Conservation (phyloP, 2,113 vertebrate genomes). For the Ancistrus triradiatus region DNA sequence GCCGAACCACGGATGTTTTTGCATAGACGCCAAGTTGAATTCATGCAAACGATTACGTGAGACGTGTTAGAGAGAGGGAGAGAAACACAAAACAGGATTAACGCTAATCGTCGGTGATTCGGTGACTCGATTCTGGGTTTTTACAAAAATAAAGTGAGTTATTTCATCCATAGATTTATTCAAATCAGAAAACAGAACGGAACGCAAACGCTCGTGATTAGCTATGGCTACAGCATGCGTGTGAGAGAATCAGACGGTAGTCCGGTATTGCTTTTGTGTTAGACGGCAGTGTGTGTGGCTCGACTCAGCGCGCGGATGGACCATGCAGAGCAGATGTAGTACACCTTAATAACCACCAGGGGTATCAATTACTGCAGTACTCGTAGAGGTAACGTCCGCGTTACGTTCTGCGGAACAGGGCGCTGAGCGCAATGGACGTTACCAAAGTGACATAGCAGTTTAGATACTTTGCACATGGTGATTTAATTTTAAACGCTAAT, state of each 20-base stretch:
- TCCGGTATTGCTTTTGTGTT: slow-evolving; percentile 61
- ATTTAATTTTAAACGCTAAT: no score
- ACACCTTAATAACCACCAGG: slow-evolving; percentile 17
- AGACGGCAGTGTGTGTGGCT: slow-evolving; percentile 35
- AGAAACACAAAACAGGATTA: slow-evolving; percentile 25
- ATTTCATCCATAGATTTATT: slow-evolving; percentile 50
- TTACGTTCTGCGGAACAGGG: no score
- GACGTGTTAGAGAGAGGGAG: slow-evolving; percentile 12
- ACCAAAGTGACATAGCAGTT: no score
- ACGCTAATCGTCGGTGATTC: slow-evolving; percentile 33
- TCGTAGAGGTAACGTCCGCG: no score
- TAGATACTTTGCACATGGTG: no score
- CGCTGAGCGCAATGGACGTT: no score
- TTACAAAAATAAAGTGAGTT: slow-evolving; percentile 71
- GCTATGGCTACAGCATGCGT: slow-evolving; percentile 25
- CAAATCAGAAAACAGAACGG: slow-evolving; percentile 39
- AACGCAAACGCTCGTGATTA: slow-evolving; percentile 33
- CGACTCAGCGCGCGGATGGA: slow-evolving; percentile 63
- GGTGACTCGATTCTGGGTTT: slow-evolving; percentile 47
- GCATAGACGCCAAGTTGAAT: slow-evolving; percentile 70
- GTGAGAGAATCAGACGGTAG: slow-evolving; percentile 40
- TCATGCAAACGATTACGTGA: slow-evolving; percentile 61
- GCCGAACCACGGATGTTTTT: slow-evolving; percentile 56
- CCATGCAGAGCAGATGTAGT: slow-evolving; percentile 32
- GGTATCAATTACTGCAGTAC: no score